Conservation (phyloP, 2,888 invertebrate species). For the Hypercompe scribonia region DNA sequence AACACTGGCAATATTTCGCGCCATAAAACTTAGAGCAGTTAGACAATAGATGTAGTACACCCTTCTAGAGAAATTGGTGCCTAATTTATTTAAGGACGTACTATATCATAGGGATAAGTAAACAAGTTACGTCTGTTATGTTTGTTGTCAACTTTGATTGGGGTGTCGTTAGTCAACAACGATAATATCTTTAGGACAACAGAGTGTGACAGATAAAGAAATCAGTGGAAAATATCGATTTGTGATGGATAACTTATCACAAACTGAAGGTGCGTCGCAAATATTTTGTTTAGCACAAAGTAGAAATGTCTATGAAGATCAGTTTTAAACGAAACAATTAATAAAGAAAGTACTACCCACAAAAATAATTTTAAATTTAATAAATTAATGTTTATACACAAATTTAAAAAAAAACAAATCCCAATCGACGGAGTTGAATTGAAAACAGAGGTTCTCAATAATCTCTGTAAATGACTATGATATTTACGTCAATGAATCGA, state of each 20-base stretch:
- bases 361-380: too few species aligned
- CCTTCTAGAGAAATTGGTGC: not conserved
- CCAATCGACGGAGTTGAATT: too few species aligned
- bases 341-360: too few species aligned
- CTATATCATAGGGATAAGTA: not conserved
- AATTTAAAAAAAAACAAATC: too few species aligned
- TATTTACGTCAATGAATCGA: too few species aligned
- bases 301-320: not conserved
- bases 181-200: not conserved
- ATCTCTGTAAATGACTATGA: too few species aligned
- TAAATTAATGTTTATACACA: too few species aligned
- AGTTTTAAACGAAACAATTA: too few species aligned
- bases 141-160: not conserved
- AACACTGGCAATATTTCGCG: not conserved
- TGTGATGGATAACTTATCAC: too few species aligned
- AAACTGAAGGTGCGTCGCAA: not conserved
- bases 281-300: not conserved
- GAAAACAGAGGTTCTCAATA: too few species aligned
- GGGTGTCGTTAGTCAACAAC: not conserved
- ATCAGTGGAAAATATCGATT: not conserved
- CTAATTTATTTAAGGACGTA: not conserved
- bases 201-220: not conserved
- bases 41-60: not conserved
- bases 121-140: not conserved
- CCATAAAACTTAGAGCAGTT: not conserved